phyloP scores from a whole-genome alignment of 2,888 invertebrate genomes.

The Amblyteles armatorius region DNA sequence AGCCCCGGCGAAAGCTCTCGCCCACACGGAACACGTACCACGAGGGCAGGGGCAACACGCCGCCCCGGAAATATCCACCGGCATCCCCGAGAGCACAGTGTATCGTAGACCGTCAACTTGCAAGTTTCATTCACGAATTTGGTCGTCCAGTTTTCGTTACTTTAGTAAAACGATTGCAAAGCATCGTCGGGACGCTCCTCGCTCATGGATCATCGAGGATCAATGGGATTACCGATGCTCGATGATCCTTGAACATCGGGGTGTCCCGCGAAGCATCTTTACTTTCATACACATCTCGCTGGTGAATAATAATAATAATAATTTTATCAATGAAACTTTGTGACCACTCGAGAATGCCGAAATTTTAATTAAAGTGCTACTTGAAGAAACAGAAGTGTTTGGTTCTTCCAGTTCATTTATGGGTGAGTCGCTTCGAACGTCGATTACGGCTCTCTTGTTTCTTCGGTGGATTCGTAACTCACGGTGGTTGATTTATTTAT shows the following conservation, averaged over 20 bases:
- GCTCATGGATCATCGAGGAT: slow-evolving; percentile 48
- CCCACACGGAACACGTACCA: slow-evolving; percentile 63
- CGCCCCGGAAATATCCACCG: slow-evolving; percentile 63
- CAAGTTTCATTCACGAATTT: slow-evolving; percentile 60
- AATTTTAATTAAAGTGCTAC: slow-evolving; percentile 6
- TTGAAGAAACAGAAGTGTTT: slow-evolving; percentile 23
- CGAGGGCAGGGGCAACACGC: slow-evolving; percentile 59
- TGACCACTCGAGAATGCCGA: neutral
- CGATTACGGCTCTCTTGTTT: slow-evolving; percentile 1
- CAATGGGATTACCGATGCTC: neutral
- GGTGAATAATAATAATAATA: too few relatives aligned
- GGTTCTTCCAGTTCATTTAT: neutral
- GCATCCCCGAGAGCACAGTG: slow-evolving; percentile 58
- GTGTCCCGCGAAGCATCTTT: neutral
- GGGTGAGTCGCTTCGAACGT: slow-evolving; percentile 28
- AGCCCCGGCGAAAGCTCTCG: slow-evolving; percentile 47
- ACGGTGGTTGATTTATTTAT: neutral
- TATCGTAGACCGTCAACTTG: slow-evolving; percentile 66
- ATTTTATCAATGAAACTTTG: neutral
- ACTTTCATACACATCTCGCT: neutral
- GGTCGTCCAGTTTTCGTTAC: neutral
- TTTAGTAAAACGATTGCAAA: neutral
- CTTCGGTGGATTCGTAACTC: neutral
- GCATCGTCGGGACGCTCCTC: slow-evolving; percentile 30
- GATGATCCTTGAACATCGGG: slow-evolving; percentile 34